Conservation (phyloP, 2,797 vertebrate genomes). For the Meda fulgida region DNA sequence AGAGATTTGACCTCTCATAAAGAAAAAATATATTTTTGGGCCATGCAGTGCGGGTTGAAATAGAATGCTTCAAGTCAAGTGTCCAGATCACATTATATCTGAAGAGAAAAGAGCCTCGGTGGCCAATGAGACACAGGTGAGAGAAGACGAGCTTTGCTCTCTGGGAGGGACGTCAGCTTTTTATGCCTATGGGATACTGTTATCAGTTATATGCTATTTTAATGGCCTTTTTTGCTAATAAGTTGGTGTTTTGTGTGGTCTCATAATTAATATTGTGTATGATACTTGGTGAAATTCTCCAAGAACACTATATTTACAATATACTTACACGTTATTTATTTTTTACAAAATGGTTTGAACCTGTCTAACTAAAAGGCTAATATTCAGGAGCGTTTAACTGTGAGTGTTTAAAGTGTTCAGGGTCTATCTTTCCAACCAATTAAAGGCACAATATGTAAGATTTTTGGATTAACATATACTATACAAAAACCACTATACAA, state of each 20-base stretch:
- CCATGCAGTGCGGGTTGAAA: constrained; percentile 9
- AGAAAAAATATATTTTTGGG: constrained; percentile 40
- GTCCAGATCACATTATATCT: constrained; percentile 23
- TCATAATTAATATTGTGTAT: neutral
- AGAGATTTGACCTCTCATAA: constrained; percentile 37
- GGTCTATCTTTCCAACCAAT: constrained; percentile 13
- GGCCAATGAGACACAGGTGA: constrained; percentile 41
- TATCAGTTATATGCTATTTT: neutral
- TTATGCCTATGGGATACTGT: neutral
- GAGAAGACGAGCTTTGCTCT: constrained; percentile 9
- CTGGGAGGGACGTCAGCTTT: neutral
- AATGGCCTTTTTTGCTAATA: neutral
- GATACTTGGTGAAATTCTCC: neutral
- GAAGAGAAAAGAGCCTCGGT: constrained; percentile 6
- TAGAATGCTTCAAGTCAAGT: constrained; percentile 42
- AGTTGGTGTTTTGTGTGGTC: neutral
- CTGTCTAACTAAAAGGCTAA: neutral
- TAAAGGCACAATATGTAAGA: neutral
- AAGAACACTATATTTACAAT: neutral
- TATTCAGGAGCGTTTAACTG: constrained; percentile 17
- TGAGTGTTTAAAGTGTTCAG: constrained; percentile 25
- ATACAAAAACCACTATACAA: no score
- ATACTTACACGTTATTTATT: neutral
- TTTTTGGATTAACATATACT: no score
- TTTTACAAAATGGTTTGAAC: neutral